phyloP scores from a whole-genome alignment of 2,113 vertebrate species.

The Oreochromis aureus region DNA sequence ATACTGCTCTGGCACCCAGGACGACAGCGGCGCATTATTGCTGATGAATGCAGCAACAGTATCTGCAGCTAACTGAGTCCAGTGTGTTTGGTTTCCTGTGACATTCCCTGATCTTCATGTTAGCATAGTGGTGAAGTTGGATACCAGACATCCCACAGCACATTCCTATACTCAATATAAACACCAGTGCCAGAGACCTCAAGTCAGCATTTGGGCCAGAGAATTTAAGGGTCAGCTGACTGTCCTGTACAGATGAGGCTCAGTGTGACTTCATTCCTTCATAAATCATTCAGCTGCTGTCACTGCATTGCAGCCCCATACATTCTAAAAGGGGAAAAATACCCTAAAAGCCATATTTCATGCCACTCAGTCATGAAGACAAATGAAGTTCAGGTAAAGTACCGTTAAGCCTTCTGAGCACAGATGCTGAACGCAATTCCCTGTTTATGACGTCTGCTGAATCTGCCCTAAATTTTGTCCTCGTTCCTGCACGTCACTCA shows the following conservation, averaged over 20 bases:
- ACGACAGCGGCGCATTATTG: not conserved
- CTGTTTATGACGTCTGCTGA: not conserved
- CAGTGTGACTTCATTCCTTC: not conserved
- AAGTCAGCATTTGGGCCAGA: not conserved
- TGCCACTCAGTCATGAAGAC: not conserved
- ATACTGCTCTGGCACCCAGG: not conserved
- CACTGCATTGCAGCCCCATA: not conserved
- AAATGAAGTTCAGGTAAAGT: not conserved
- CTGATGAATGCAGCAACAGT: not conserved
- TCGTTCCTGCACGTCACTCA: not conserved
- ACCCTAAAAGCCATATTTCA: not conserved
- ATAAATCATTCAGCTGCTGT: conserved; percentile 21
- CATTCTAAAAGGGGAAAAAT: not conserved
- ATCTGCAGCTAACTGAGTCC: not conserved
- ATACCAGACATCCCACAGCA: conserved; percentile 28
- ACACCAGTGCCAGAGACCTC: conserved; percentile 4
- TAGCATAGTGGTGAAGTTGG: conserved; percentile 17
- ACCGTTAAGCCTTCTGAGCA: not conserved
- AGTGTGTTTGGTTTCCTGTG: conserved; percentile 19
- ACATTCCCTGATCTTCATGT: not conserved
- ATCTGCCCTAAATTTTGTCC: not conserved
- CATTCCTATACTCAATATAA: conserved; percentile 40
- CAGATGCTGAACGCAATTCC: not conserved
- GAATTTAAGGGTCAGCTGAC: conserved; percentile 25
- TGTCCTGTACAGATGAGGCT: not conserved